These are phyloP conservation scores for Oscheius sp. DNA, from an alignment of 2,888 invertebrate genomes.

Conservation along the genomic window DNA sequence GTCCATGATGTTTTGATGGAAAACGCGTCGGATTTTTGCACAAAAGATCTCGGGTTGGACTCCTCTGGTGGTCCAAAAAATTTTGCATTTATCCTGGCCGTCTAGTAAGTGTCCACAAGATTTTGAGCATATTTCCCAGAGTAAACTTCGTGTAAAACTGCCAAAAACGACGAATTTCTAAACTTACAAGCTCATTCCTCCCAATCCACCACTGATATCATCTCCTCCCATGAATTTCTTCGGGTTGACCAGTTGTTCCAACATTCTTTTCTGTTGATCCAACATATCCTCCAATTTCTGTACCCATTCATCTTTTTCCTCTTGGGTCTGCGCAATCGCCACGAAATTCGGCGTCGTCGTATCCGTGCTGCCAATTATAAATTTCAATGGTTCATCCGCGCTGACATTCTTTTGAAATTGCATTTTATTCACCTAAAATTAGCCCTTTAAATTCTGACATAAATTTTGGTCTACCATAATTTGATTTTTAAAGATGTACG, in stretches of 20 bases:
- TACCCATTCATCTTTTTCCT: slow-evolving; percentile 78
- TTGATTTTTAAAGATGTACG: slow-evolving; percentile 93
- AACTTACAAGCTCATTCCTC: slow-evolving; percentile 61
- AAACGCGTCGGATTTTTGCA: no score
- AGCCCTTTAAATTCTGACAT: not conserved
- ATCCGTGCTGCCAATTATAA: slow-evolving; percentile 80
- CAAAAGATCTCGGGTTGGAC: no score
- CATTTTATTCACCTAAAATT: slow-evolving; percentile 88
- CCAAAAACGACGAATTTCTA: not conserved
- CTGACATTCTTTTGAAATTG: slow-evolving; percentile 79
- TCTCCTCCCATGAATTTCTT: slow-evolving; percentile 63
- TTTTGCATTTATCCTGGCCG: no score
- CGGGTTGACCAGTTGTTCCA: slow-evolving; percentile 93
- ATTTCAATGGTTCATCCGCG: slow-evolving; percentile 81
- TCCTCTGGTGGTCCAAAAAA: no score
- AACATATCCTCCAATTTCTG: slow-evolving; percentile 84
- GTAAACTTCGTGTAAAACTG: no score
- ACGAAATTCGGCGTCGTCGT: slow-evolving; percentile 81
- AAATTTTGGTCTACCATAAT: slow-evolving; percentile 85
- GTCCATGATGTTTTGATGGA: no score
- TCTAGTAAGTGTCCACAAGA: no score
- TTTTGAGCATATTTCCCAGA: no score
- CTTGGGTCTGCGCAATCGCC: slow-evolving; percentile 83
- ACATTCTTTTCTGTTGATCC: slow-evolving; percentile 91
- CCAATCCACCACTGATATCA: slow-evolving; percentile 63